Percentiles rank a stretch among this genome's conserved stretches.
Evolutionary conservation across 2,888 invertebrate species (phyloP).

Genomic region (Electrophaes corylata): DNA sequence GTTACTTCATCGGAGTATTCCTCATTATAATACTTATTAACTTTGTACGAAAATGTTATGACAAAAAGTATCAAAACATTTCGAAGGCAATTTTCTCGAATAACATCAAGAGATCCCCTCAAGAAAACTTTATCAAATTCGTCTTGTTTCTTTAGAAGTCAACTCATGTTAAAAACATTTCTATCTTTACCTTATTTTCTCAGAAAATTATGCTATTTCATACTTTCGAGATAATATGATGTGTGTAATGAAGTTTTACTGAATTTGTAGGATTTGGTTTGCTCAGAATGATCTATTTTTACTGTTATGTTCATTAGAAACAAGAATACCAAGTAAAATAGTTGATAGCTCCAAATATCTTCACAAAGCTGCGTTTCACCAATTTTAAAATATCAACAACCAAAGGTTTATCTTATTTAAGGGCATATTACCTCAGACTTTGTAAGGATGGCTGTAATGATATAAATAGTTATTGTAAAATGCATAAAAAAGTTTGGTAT

Average conservation of each 20-base stretch:
- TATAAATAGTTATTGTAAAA: too few species aligned
- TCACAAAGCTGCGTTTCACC: too few species aligned
- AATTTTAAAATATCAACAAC: too few species aligned
- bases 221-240: background rate
- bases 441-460: too few species aligned
- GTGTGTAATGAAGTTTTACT: background rate
- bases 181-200: slow-evolving; percentile 6
- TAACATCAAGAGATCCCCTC: slow-evolving; percentile 16
- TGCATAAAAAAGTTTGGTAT: too few species aligned
- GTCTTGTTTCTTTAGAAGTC: slow-evolving; percentile 24
- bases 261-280: too few species aligned
- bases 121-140: slow-evolving; percentile 25
- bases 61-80: slow-evolving; percentile 2
- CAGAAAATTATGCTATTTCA: background rate
- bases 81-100: slow-evolving; percentile 7
- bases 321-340: background rate
- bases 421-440: too few species aligned
- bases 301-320: too few species aligned
- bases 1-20: background rate
- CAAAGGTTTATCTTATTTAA: too few species aligned
- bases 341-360: too few species aligned
- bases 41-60: slow-evolving; percentile 3
- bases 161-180: slow-evolving; percentile 29
- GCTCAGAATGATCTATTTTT: too few species aligned
- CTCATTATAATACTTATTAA: background rate